Evolutionary conservation across 2,888 invertebrate species (phyloP), one percentile per base, ranked within the genome.

Genomic region (Dasypolia templi): DNA sequence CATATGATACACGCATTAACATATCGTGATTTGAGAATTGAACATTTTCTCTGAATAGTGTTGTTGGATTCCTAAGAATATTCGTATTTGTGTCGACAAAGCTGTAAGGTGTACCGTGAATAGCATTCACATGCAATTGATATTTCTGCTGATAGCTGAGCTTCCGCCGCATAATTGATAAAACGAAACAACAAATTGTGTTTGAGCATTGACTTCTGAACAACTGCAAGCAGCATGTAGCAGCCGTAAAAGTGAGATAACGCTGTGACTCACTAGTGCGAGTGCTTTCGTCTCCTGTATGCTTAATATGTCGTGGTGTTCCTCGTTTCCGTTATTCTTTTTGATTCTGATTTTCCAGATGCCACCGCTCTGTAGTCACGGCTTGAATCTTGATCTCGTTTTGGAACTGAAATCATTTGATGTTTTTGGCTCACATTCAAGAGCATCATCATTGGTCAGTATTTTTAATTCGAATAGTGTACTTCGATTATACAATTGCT

Each of bases 351-450:
- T 91, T 89, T 89, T 90, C 91, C 90, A 93, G 91, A 93, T 93
- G 90, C 92, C 91, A 82, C 76, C 81, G 86, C 77, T 86, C 85
- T 88, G 89, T 90, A 92, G 91, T 92, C 92, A 92, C 86, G 80
- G 86, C 42, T 82, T 72, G 72, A 82, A 77, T 81, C 86, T 79
- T 83, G 89, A 86, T 91, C 87, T 92, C 89, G 91, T 92, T 92
- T 92, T 90, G 91, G 92, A 92, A 90, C 91, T 92, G 91, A 92
- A 92, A 91, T 91, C 90, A 92, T 92, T 91, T 90, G 88, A 90
- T 92, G 91, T 89, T 92, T 91, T 95, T 95, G 95, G 95, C 95
- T 89, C 89, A 75, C 88, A 87, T 92, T 94, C 94, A 94, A 94
- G 89, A 89, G 83, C 91, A 89, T 77, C n/a, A n/a, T n/a, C n/a